Percentiles rank a stretch among this genome's conserved stretches.
Evolutionary conservation across 2,113 vertebrate genomes (phyloP).

Genomic region (Gobiocypris rarus): DNA sequence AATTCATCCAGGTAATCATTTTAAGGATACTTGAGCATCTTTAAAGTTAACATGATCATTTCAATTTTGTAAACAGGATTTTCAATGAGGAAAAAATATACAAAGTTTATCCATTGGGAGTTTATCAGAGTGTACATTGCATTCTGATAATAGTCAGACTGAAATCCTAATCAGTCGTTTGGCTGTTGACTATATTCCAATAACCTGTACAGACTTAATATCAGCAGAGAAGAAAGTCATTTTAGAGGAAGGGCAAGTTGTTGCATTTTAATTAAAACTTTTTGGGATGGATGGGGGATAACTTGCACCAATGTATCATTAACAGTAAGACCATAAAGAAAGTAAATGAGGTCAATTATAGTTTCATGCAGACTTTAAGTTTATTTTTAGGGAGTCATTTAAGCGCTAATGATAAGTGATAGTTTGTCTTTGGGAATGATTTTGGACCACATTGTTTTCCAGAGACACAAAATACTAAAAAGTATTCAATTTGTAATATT

Average conservation of each 20-base stretch:
- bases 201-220: neutral
- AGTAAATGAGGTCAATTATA: neutral
- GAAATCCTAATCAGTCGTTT: neutral
- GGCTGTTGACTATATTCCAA: neutral
- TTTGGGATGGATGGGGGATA: too few relatives aligned
- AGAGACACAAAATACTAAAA: neutral
- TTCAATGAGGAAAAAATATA: neutral
- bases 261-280: neutral
- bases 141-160: neutral
- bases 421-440: neutral
- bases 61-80: neutral
- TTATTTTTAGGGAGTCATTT: neutral
- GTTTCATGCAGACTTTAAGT: neutral
- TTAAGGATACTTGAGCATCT: neutral
- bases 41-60: neutral
- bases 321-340: neutral
- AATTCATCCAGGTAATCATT: neutral
- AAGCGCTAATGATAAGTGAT: slow-evolving; percentile 11
- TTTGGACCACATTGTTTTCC: neutral
- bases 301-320: neutral
- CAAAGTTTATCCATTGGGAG: neutral
- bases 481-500: neutral
- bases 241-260: neutral
- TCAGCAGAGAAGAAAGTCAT: neutral
- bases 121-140: neutral